A percentile compares a stretch with the other conserved stretches of the same genome.
phyloP scores from a whole-genome alignment of 2,797 vertebrate genomes.

The Apogon talboti region DNA sequence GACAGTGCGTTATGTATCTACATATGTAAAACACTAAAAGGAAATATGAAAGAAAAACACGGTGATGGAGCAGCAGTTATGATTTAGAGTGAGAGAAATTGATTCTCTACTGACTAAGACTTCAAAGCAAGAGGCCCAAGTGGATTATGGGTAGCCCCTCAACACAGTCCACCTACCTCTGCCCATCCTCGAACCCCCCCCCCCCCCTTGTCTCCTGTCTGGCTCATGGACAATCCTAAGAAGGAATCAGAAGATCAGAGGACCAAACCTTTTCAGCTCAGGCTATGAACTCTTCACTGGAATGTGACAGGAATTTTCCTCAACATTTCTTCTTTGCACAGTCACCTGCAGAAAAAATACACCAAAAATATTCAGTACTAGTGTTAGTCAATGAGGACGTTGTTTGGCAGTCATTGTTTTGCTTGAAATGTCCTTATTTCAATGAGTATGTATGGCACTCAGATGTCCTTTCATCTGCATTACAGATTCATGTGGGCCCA shows the following conservation, averaged over 20 bases:
- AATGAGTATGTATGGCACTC: conserved; percentile 27
- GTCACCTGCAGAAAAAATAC: conserved; percentile 16
- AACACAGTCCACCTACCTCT: conserved; percentile 14
- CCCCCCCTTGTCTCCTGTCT: conserved; percentile 10
- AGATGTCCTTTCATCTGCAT: conserved; percentile 39
- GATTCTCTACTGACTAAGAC: conserved; percentile 41
- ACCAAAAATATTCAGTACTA: background rate
- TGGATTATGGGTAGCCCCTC: conserved; percentile 13
- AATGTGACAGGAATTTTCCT: conserved; percentile 53
- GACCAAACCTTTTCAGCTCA: conserved; percentile 26
- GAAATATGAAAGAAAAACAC: background rate
- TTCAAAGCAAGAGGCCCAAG: conserved; percentile 59
- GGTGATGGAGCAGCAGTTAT: conserved; percentile 15
- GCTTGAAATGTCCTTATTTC: conserved; percentile 3
- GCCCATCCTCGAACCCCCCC: conserved; percentile 4
- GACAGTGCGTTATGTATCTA: background rate
- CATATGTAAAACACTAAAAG: conserved; percentile 6
- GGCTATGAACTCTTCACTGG: conserved; percentile 45
- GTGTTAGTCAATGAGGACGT: background rate
- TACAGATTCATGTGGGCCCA: conserved; percentile 8
- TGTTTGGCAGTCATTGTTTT: conserved; percentile 9
- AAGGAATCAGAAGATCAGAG: conserved; percentile 54
- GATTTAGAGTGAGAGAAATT: conserved; percentile 25
- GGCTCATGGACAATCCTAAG: conserved; percentile 37
- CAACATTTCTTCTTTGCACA: background rate